Evolutionary conservation across 37 sponge, comb jelly and placozoan species (phyloP).

Genomic region (Axinella damicornis): DNA sequence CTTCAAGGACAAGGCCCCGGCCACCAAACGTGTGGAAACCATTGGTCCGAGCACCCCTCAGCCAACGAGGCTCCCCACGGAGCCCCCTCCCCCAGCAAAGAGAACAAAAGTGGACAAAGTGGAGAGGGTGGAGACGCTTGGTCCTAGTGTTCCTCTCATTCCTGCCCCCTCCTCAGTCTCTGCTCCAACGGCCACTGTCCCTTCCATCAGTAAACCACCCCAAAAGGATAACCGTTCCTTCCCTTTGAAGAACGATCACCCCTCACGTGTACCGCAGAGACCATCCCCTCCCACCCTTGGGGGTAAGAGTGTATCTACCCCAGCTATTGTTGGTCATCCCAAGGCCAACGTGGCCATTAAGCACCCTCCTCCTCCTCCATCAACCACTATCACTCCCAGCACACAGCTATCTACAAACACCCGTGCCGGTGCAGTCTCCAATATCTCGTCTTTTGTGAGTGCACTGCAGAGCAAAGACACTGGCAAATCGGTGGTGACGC

Average conservation of each 20-base stretch:
- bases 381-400: neutral
- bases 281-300: neutral
- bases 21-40: neutral
- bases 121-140: neutral
- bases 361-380: neutral
- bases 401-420: neutral
- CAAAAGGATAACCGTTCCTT: neutral
- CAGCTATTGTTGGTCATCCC: neutral
- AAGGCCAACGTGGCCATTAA: neutral
- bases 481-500: no score
- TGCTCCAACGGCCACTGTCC: no score
- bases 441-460: no score
- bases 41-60: neutral
- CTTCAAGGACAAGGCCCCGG: constrained; percentile 83
- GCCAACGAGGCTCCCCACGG: neutral
- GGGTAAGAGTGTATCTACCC: neutral
- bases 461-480: no score
- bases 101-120: constrained; percentile 1
- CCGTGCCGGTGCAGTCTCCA: no score
- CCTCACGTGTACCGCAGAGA: neutral
- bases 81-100: constrained; percentile 20
- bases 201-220: neutral
- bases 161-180: neutral
- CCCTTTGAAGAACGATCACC: neutral
- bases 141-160: neutral